Evolutionary conservation across 2,797 vertebrate species (phyloP), one percentile per base, ranked within the genome.

Genomic region (Labroides dimidiatus): DNA sequence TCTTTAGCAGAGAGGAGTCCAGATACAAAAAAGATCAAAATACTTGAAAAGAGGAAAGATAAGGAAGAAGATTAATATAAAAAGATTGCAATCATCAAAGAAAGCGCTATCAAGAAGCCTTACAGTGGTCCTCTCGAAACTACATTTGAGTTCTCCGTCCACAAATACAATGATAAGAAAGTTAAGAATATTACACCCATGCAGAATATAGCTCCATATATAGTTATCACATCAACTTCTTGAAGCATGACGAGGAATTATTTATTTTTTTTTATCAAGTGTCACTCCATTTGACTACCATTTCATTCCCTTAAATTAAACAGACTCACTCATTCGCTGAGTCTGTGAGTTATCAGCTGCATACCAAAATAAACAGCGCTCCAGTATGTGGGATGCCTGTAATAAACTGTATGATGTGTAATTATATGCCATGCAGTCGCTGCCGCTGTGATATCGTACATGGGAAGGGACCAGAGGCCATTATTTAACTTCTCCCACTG

Each of bases 71-170:
- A 87, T 78, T 11, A 58, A 69, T 52, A 64, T 56, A 47, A 72
- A 65, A 50, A 52, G 89, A 89, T 87, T 19, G 59, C 53, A 36
- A 82, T 85, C 81, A 81, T 80, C 80, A 84, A 71, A 87, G 77
- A 24, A 67, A 77, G 66, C 24, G 71, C 66, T 45, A 1, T 41
- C 37, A 33, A 33, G 30, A 33, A 33, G 30, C 30, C 30, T 33
- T 33, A 33, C 4, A 70, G 64, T 60, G n/a, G 39, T 61, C 37
- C 52, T 56, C 48, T 61, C 15, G 36, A 59, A 60, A 42, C 14
- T 21, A 24, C 20, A 49, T 49, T 24, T 9, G 39, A 1, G 6
- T n/a, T 17, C 3, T 19, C 33, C 20, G 27, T 58, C 58, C 54
- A 59, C 30, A 67, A 72, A 65, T 12, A 59, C 44, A 9, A 1